A percentile compares a stretch with the other conserved stretches of the same genome.
Evolutionary conservation across 2,888 invertebrate genomes (phyloP).

Genomic region (Drosophila borealis): DNA sequence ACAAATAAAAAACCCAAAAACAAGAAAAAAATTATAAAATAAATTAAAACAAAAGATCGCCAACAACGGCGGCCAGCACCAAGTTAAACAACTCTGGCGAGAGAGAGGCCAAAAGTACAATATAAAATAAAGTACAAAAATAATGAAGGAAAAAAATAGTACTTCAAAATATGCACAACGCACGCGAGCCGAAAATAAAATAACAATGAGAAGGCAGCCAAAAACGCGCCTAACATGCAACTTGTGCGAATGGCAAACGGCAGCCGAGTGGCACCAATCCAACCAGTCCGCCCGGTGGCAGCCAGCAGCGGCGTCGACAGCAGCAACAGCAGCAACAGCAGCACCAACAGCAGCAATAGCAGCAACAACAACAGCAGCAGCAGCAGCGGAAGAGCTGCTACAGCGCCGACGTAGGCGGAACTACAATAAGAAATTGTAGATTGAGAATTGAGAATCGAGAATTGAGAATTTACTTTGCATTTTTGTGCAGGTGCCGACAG

Average conservation of each 20-base stretch:
- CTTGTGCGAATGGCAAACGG: conserved; percentile 75
- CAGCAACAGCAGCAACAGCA: conserved; percentile 24
- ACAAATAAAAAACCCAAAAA: not conserved
- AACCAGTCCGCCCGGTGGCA: conserved; percentile 27
- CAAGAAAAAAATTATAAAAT: not conserved
- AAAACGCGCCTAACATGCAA: conserved; percentile 63
- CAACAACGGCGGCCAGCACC: not conserved
- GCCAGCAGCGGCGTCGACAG: conserved; percentile 21
- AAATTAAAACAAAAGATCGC: conserved; percentile 12
- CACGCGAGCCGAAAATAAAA: conserved; percentile 56
- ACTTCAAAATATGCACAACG: conserved; percentile 61
- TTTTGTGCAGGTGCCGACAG: conserved; percentile 52
- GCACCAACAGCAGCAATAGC: not conserved
- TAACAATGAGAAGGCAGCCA: conserved; percentile 25
- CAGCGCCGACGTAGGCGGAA: conserved; percentile 48
- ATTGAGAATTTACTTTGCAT: conserved; percentile 51
- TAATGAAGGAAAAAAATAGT: conserved; percentile 13
- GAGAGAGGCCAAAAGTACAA: conserved; percentile 10
- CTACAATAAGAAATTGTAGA: conserved; percentile 65
- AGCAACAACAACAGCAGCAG: conserved; percentile 1
- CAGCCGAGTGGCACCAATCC: conserved; percentile 50
- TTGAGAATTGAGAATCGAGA: conserved; percentile 42
- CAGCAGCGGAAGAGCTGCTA: conserved; percentile 36
- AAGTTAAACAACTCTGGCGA: conserved; percentile 16
- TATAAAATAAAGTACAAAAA: conserved; percentile 7